These are phyloP conservation scores for Archips crataeganus DNA, from an alignment of 2,888 invertebrate genomes.

Conservation along the genomic window DNA sequence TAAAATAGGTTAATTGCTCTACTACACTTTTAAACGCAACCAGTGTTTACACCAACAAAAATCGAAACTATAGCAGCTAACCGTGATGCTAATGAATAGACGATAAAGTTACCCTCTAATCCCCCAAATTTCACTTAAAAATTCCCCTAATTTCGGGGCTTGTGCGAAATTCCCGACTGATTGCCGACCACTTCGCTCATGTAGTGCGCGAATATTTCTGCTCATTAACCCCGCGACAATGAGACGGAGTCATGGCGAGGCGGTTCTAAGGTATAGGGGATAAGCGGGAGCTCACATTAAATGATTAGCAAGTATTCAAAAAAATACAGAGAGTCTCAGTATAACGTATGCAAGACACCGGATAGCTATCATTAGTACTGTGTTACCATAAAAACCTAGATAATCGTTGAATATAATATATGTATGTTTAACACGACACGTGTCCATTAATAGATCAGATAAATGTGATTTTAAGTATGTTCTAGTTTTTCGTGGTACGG, in stretches of 20 bases:
- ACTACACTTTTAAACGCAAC: neutral
- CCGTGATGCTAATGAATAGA: neutral
- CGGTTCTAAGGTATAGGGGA: constrained; percentile 47
- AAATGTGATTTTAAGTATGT: too few relatives aligned
- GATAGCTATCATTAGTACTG: too few relatives aligned
- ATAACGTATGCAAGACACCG: too few relatives aligned
- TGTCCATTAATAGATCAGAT: too few relatives aligned
- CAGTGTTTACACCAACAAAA: neutral
- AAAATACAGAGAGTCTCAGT: too few relatives aligned
- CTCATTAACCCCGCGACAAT: constrained; percentile 72
- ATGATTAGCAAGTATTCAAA: too few relatives aligned
- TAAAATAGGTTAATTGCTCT: too few relatives aligned
- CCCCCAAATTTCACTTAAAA: neutral
- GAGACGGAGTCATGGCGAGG: constrained; percentile 68
- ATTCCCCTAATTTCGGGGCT: constrained; percentile 13
- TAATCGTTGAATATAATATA: too few relatives aligned
- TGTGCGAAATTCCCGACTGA: constrained; percentile 6
- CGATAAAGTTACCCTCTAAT: neutral
- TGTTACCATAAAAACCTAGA: too few relatives aligned
- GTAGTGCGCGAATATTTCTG: constrained; percentile 53
- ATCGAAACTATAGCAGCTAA: neutral
- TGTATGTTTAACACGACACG: too few relatives aligned
- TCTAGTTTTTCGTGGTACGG: too few relatives aligned
- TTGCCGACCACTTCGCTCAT: constrained; percentile 24
- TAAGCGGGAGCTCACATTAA: constrained; percentile 29